Base-by-base conservation (phyloP, 2,113 vertebrate genomes). In the Dipodomys ordii region DNA sequence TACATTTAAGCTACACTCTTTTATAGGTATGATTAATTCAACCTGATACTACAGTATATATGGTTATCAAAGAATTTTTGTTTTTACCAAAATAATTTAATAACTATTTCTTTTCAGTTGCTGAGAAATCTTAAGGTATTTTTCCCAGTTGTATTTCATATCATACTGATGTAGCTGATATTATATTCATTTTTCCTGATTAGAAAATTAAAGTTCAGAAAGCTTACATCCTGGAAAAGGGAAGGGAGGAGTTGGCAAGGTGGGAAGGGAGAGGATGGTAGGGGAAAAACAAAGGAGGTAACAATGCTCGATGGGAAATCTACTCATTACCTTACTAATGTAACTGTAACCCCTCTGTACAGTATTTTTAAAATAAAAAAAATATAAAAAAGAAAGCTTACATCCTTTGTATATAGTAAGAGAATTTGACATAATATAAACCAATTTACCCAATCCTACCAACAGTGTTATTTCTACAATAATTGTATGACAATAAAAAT, bases 121-220 rank as follows among this genome's bases (percentile, higher is more conserved):
- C 64, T 88, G 74, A 86, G 25, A 73, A 88, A 20, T 78, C 57
- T 78, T 62, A 79, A 90, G 23, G 69, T 72, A 77, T 74, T 67
- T 90, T 78, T 80, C 30, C 46, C 44, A 39, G 35, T 86, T 69
- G 60, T 69, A 76, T 62, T 72, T 83, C 80, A 80, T 53, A 94
- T 74, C 7, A 57, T 62, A 72, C 82, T 87, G 28, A 32, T 83
- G 4, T 60, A 82, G 32, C 22, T 86, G 13, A 83, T 69, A 83
- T 23, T 71, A 86, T 69, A 20, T 49, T 39, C 49, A 82, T 83
- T 84, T 80, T 83, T 60, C 72, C 10, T 10, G 35, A 87, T 92
- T 87, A 87, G 53, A 92, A 87, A 89, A 91, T 28, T 76, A 11
- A 93, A 91, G 20, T 81, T 93, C 18, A 76, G 68, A 93, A 87